Percentiles rank a stretch among this genome's conserved stretches.
Conservation (phyloP, 2,113 vertebrate genomes). For the Pluvialis apricaria region DNA sequence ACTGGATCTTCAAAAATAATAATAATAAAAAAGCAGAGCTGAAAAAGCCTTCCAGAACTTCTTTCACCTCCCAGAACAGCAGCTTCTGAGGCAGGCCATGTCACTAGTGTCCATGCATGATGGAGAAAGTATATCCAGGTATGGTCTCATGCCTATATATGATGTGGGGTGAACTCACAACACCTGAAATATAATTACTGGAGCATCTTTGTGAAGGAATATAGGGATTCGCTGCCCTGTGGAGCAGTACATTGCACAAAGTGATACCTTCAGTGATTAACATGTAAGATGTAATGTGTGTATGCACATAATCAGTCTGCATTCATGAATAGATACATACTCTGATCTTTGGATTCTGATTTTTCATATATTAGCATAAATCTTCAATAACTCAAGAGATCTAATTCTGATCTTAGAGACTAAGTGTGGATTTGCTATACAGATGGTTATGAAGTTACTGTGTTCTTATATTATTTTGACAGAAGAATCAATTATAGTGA, state of each 20-base stretch:
- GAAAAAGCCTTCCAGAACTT: background rate
- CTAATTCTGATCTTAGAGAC: background rate
- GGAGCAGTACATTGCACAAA: background rate
- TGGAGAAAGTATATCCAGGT: background rate
- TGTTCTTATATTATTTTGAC: background rate
- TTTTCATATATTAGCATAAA: background rate
- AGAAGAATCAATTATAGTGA: conserved; percentile 17
- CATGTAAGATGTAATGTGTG: background rate
- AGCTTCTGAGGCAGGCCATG: background rate
- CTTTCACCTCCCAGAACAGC: background rate
- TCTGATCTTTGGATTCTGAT: background rate
- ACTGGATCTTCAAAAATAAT: background rate
- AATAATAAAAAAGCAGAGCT: background rate
- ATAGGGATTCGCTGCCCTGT: background rate
- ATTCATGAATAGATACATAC: background rate
- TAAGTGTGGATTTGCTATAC: background rate
- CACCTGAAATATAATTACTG: background rate
- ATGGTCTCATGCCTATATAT: background rate
- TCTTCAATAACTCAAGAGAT: background rate
- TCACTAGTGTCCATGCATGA: background rate
- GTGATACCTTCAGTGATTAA: background rate
- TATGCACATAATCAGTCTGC: background rate
- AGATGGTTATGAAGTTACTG: conserved; percentile 1
- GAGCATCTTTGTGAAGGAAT: background rate
- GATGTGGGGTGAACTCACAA: background rate